Evolutionary conservation across 2,797 vertebrate genomes (phyloP).

Genomic region (Oryzias dopingdopingensis): DNA sequence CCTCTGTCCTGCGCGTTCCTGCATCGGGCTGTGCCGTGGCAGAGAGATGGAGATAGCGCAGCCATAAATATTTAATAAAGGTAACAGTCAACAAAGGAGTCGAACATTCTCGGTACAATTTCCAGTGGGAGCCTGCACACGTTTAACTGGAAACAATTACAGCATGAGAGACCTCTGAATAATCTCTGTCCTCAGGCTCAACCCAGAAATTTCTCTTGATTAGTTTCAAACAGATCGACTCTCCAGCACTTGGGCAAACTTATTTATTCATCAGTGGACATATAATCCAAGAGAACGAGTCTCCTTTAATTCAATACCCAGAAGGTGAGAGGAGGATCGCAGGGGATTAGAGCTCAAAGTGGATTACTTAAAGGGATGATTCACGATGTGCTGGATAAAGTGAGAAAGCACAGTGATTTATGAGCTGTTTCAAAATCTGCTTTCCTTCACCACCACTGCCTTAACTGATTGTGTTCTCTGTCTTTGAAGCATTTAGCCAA

Average conservation of each 20-base stretch:
- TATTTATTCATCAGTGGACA: constrained; percentile 45
- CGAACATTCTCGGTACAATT: constrained; percentile 11
- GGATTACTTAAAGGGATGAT: constrained; percentile 56
- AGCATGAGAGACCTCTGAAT: constrained; percentile 1
- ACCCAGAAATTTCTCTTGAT: constrained; percentile 1
- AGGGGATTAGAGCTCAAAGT: constrained; percentile 53
- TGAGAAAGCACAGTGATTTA: constrained; percentile 41
- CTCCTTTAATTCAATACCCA: constrained; percentile 47
- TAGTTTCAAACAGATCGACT: constrained; percentile 21
- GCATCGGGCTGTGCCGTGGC: constrained; percentile 1
- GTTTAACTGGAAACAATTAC: constrained; percentile 18
- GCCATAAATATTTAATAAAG: constrained; percentile 33
- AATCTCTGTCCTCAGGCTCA: constrained; percentile 12
- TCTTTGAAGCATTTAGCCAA: neutral
- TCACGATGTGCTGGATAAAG: constrained; percentile 53
- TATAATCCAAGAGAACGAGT: constrained; percentile 33
- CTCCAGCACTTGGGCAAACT: constrained; percentile 23
- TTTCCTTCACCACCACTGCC: constrained; percentile 11
- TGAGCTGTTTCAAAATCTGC: constrained; percentile 32
- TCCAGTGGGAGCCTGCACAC: constrained; percentile 2
- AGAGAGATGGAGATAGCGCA: constrained; percentile 8
- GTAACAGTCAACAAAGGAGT: constrained; percentile 13
- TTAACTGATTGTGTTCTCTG: constrained; percentile 6
- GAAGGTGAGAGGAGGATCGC: constrained; percentile 46
- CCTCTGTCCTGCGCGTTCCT: constrained; percentile 19